A percentile compares a stretch with the other conserved stretches of the same genome.
phyloP scores from a whole-genome alignment of 1,140 invertebrate species.

The Homalodisca vitripennis region DNA sequence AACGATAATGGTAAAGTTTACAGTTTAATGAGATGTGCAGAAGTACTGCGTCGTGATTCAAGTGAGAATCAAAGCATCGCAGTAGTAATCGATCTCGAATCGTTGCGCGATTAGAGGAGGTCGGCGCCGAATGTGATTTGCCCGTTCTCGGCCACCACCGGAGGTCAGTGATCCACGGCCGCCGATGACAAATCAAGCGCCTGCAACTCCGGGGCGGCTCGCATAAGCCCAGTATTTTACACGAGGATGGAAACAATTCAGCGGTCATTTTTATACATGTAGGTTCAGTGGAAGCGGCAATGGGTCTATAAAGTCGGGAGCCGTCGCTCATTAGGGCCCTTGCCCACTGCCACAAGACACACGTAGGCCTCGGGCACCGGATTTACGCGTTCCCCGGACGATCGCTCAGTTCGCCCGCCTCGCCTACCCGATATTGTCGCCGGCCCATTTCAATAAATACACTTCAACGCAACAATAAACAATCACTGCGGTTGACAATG shows the following conservation, averaged over 20 bases:
- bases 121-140: no score
- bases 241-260: neutral
- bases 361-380: neutral
- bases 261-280: neutral
- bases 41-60: no score
- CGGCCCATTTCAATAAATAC: conserved; percentile 7
- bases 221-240: neutral
- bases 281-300: neutral
- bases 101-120: no score
- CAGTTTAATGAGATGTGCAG: no score
- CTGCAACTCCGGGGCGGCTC: no score
- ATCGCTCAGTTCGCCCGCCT: neutral
- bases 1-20: no score
- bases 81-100: no score
- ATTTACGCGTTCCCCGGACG: neutral
- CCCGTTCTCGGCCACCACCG: no score
- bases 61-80: no score
- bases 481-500: conserved; percentile 19
- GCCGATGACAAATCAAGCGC: no score
- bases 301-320: conserved; percentile 1
- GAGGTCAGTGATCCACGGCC: no score
- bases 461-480: conserved; percentile 26
- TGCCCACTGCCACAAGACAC: neutral
- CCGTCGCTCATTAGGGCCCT: conserved; percentile 1
- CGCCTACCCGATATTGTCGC: conserved; percentile 23